phyloP scores from a whole-genome alignment of 2,797 vertebrate genomes.

The Podargus strigoides region DNA sequence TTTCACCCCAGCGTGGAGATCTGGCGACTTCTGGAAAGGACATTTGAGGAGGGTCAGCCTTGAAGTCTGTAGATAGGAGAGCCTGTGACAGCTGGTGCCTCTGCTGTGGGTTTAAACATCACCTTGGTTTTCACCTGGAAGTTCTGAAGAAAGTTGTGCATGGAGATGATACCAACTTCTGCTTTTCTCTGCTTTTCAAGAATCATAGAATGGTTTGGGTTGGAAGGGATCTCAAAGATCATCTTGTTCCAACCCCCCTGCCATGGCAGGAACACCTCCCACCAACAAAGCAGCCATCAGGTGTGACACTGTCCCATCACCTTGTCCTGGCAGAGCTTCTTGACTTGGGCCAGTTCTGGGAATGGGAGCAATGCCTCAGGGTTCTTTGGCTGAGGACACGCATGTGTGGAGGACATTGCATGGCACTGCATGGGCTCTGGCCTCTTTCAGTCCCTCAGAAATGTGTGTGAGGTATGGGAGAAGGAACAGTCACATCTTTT shows the following conservation, averaged over 20 bases:
- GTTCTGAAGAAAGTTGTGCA: not conserved
- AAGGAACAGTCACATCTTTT: not conserved
- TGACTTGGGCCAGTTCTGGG: not conserved
- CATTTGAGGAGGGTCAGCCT: not conserved
- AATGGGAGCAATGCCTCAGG: not conserved
- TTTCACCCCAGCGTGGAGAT: not conserved
- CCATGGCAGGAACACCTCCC: too few relatives aligned
- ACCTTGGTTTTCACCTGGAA: not conserved
- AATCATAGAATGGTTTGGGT: too few relatives aligned
- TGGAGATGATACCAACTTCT: not conserved
- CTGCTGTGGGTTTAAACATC: not conserved
- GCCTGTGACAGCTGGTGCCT: not conserved
- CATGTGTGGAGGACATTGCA: fast-evolving
- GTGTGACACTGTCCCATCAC: not conserved
- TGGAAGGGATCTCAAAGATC: too few relatives aligned
- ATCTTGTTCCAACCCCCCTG: too few relatives aligned
- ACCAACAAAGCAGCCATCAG: fast-evolving
- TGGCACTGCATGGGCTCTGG: fast-evolving
- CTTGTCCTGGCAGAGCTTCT: not conserved
- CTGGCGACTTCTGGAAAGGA: not conserved
- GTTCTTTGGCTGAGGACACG: not conserved
- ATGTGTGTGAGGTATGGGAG: not conserved
- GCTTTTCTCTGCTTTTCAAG: not conserved
- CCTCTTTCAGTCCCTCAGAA: not conserved
- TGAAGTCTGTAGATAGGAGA: not conserved